Conservation (phyloP, 2,888 invertebrate species). For the Amphipyra tragopoginis region DNA sequence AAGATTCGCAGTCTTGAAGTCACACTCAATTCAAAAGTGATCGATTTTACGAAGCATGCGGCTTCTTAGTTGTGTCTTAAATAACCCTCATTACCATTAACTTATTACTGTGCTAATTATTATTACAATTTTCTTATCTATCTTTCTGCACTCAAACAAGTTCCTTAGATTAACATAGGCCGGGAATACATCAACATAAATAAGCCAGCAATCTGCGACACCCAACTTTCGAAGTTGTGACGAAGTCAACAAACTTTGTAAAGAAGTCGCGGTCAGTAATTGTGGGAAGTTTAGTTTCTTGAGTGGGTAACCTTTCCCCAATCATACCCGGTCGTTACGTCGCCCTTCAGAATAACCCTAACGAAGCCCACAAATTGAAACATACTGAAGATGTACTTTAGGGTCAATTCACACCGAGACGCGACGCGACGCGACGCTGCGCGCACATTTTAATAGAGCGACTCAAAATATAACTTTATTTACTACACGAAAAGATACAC, state of each 20-base stretch:
- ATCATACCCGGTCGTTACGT: slow-evolving; percentile 21
- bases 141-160: slow-evolving; percentile 1
- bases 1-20: too few species aligned
- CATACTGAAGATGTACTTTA: neutral
- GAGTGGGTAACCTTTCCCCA: slow-evolving; percentile 25
- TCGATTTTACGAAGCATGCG: too few species aligned
- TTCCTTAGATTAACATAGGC: slow-evolving; percentile 16
- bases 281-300: slow-evolving; percentile 29
- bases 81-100: too few species aligned
- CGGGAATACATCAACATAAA: slow-evolving; percentile 25
- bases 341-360: slow-evolving; percentile 12
- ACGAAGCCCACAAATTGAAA: slow-evolving; percentile 6
- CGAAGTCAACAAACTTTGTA: slow-evolving; percentile 13
- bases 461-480: too few species aligned
- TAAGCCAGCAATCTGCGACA: slow-evolving; percentile 19
- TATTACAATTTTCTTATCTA: neutral
- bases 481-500: too few species aligned
- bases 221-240: slow-evolving; percentile 1
- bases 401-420: too few species aligned
- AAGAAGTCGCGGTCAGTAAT: slow-evolving; percentile 26
- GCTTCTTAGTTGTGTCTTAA: too few species aligned
- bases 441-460: too few species aligned
- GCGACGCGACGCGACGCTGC: too few species aligned
- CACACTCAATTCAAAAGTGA: too few species aligned
- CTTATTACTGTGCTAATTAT: neutral